phyloP scores from a whole-genome alignment of 2,113 vertebrate genomes.

The Odontesthes bonariensis region DNA sequence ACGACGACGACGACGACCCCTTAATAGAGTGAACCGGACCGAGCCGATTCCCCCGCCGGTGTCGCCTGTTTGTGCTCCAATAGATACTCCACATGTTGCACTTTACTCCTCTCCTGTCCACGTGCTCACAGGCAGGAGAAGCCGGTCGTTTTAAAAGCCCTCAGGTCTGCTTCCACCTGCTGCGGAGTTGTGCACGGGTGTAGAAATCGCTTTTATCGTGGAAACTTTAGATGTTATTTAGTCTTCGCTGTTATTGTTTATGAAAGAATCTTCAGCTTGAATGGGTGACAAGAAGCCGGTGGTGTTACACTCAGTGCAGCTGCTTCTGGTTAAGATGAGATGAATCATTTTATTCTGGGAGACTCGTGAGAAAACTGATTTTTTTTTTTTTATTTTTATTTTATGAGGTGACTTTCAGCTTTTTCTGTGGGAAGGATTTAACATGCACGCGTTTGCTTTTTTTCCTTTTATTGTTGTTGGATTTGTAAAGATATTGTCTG shows the following conservation, averaged over 20 bases:
- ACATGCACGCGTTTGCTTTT: not conserved
- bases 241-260: not conserved
- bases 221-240: not conserved
- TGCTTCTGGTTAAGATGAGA: too few relatives aligned
- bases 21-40: conserved; percentile 81
- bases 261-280: too few relatives aligned
- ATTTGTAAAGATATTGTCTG: not conserved
- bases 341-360: not conserved
- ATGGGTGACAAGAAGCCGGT: too few relatives aligned
- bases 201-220: conserved; percentile 7
- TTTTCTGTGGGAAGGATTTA: not conserved
- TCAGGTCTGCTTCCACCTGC: not conserved
- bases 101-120: conserved; percentile 16
- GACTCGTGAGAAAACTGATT: not conserved
- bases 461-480: not conserved
- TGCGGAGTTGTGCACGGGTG: not conserved
- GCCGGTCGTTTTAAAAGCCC: not conserved
- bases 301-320: too few relatives aligned
- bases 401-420: too few relatives aligned
- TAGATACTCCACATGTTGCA: conserved; percentile 25
- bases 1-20: conserved; percentile 82
- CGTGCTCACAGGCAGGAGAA: not conserved
- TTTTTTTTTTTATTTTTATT: not conserved
- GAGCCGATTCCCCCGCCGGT: not conserved
- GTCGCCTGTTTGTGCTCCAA: not conserved